Base-by-base conservation (phyloP, 1,140 invertebrate species). In the Schlechtendalia chinensis region DNA sequence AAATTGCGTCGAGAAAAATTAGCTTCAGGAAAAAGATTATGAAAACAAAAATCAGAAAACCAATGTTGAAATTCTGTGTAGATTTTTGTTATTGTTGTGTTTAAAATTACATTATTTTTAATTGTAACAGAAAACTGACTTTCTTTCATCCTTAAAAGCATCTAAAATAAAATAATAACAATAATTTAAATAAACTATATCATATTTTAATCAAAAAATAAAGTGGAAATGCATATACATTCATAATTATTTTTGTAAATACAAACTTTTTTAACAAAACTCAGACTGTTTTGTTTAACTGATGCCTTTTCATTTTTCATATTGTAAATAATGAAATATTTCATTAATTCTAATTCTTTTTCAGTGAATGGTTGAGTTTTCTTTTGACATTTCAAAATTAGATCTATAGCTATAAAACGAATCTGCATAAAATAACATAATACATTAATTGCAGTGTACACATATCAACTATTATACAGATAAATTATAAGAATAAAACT, bases 1-100 rank as follows among this genome's bases (percentile, higher is more conserved):
- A 90, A 88, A 53, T 88, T 88, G 65, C 91, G 88, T 10, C 93
- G 86, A 45, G 88, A 87, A 85, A 92, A 92, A 83, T 93, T 93
- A n/a, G 91, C 90, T 5, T 91, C 91, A 0, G 87, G 86, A 82
- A 90, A 88, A 12, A 95, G 84, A 84, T 88, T 89, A 0, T 84
- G 84, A 29, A 90, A 87, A 81, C 91, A 89, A 80, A 88, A 86
- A 1, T 85, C 81, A 22, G 87, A 85, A 5, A 93, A 81, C 81
- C 87, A 85, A 17, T 85, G 81, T 12, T 90, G 82, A 84, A 91
- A 90, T 5, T 83, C 82, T 75, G 85, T n/a, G 82, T 86, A 83
- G 83, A n/a, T 6, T 24, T 80, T 59, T 71, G 65, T 17, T 83
- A 80, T 74, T 83, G 84, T 32, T 53, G 54, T 81, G 84, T 75